Conservation (phyloP, 1,140 invertebrate genomes). For the Drosophila sturtevanti region DNA sequence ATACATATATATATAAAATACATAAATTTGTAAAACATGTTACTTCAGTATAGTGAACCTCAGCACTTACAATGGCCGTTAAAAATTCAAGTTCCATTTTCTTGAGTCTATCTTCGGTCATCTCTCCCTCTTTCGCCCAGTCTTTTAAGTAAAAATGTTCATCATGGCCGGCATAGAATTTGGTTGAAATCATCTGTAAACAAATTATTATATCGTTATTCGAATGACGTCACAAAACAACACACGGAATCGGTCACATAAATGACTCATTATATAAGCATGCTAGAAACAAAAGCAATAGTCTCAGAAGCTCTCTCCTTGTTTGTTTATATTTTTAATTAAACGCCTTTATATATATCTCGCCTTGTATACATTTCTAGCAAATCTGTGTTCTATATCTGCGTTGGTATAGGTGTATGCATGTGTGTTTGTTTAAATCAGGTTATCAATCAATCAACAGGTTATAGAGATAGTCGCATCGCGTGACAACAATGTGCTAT, state of each 20-base stretch:
- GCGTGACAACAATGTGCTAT: neutral
- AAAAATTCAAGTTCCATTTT: constrained; percentile 94
- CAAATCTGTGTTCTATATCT: too few relatives aligned
- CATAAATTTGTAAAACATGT: too few relatives aligned
- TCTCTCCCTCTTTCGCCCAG: constrained; percentile 92
- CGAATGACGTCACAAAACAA: constrained; percentile 37
- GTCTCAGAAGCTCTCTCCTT: neutral
- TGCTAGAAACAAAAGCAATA: neutral
- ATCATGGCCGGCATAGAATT: constrained; percentile 96
- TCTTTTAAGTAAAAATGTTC: constrained; percentile 93
- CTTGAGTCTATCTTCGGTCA: constrained; percentile 90
- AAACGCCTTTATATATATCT: neutral
- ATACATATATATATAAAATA: too few relatives aligned
- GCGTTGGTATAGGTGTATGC: constrained; percentile 22
- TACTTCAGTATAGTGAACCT: too few relatives aligned
- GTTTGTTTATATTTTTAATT: neutral
- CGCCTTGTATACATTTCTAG: neutral
- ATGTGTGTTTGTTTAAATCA: constrained; percentile 13
- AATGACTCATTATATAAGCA: constrained; percentile 5
- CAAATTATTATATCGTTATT: constrained; percentile 13
- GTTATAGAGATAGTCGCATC: constrained; percentile 26
- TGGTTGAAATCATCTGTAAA: constrained; percentile 95
- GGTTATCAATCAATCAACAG: constrained; percentile 70
- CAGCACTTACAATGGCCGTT: constrained; percentile 90
- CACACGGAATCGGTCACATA: neutral